Evolutionary conservation across 2,888 invertebrate genomes (phyloP), one percentile per base, ranked within the genome.

Genomic region (Papilio protenor): DNA sequence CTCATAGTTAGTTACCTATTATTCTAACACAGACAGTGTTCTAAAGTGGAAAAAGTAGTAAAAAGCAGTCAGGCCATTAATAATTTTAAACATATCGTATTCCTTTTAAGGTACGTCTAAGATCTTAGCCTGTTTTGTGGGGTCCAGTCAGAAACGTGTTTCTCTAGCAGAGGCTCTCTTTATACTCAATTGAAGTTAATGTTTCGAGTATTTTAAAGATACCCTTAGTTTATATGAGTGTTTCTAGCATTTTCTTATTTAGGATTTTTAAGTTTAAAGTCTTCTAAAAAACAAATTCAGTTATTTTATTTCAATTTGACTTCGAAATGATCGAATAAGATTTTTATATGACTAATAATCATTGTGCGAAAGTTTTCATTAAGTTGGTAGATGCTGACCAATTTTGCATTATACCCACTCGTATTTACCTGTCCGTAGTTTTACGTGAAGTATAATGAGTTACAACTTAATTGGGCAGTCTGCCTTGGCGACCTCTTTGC

Each of bases 71-170:
- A 40, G 18, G 10, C 18, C 33, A 66, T 66, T 40, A 40, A n/a
- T 66, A 40, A 40, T 33, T 64, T 33, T 61, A 27, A 33, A 27
- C 33, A 33, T 64, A 33, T 33, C 40, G 40, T 40, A 66, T 40
- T 11, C 64, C 64, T 40, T n/a, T 14, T 33, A 64, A 6, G 33
- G 64, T 64, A 61, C 27, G 16, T 16, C 33, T 64, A 64, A 64
- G 64, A 33, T 33, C 55, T 70, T 59, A 47, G 49, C 57, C 69
- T 69, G 73, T 73, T 77, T 52, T 23, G 61, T 49, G 27, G 57
- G 57, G 57, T 57, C 73, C 1, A 14, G 40, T 45, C 45, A 27
- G 45, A 61, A 77, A 73, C 77, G 57, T 47, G 77, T 77, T 77
- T n/a, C 66, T 45, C 57, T 57, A 73, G 33, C 55, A 73, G 27